Base-by-base conservation (phyloP, 2,797 vertebrate species). In the Schizothorax lantsangensis region DNA sequence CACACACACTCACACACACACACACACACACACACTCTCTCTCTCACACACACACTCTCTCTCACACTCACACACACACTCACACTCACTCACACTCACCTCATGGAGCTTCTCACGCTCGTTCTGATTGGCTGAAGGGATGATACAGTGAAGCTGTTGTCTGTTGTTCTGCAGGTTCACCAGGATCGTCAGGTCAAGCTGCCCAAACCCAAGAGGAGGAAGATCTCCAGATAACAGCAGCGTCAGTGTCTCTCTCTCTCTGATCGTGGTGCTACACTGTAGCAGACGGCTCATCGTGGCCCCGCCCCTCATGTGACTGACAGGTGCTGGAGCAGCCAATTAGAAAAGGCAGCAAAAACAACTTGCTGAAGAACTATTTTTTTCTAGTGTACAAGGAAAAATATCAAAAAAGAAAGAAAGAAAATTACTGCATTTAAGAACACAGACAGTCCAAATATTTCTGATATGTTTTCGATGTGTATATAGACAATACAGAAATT, bases 381-480 rank as follows among this genome's bases (percentile, higher is more conserved):
- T 96, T 98, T 97, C 95, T 95, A 97, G 96, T 94, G 97, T 96
- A 88, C 85, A 87, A 90, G 86, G 81, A 88, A 19, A 87, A 80
- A 62, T 57, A 45, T 79, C 5, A 96, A 77, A 75, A 36, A 64
- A 91, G 90, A 91, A 92, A 90, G 91, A 49, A 92, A 92, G 92
- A 85, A 89, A 90, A 86, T 43, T 84, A 90, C 91, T 94, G 93
- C 93, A 95, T 96, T 96, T 95, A 95, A 95, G 93, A 95, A 94
- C 95, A 96, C 95, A 95, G 95, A 97, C 97, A 97, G 97, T 98
- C 97, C 97, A 97, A 97, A 98, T 98, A 98, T 99, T 99, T 99
- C 97, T 97, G 97, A 97, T 96, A 97, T 97, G 96, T 98, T 99
- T 98, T 99, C 97, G 95, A 95, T 96, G 96, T 99, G 97, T 99